Evolutionary conservation across 1,140 invertebrate species (phyloP).

Genomic region (Caerostris extrusa): DNA sequence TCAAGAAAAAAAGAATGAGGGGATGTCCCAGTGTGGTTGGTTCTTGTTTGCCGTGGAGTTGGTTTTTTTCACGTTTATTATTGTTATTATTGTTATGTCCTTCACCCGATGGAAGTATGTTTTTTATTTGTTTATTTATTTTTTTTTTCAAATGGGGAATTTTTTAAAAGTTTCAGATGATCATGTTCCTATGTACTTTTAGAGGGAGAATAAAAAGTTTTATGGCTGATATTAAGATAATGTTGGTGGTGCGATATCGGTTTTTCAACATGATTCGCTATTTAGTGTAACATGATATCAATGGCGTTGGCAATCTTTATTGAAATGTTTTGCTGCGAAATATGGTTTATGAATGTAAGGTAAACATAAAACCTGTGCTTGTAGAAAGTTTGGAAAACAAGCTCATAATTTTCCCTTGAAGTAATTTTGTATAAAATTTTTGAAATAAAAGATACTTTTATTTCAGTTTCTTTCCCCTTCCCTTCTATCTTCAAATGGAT

Average conservation of each 20-base stretch:
- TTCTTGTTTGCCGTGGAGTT: not conserved
- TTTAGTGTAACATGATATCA: not conserved
- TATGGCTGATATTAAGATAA: not conserved
- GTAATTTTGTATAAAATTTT: not conserved
- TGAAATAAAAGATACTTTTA: no score
- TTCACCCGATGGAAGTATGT: not conserved
- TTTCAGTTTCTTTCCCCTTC: no score
- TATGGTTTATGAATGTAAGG: not conserved
- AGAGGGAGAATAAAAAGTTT: not conserved
- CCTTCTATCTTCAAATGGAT: no score
- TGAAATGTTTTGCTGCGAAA: not conserved
- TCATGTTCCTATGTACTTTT: not conserved
- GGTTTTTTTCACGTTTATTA: not conserved
- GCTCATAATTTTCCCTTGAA: not conserved
- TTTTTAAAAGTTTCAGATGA: not conserved
- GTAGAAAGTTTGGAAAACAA: not conserved
- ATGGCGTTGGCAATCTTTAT: not conserved
- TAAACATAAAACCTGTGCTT: not conserved
- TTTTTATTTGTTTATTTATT: not conserved
- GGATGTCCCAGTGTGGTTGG: not conserved
- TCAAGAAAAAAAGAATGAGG: constrained; percentile 53
- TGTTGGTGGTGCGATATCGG: not conserved
- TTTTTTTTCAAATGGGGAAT: constrained; percentile 1
- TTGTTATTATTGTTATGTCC: not conserved
- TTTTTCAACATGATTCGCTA: not conserved